phyloP scores from a whole-genome alignment of 2,797 vertebrate genomes.

The Premnoplex brunnescens region DNA sequence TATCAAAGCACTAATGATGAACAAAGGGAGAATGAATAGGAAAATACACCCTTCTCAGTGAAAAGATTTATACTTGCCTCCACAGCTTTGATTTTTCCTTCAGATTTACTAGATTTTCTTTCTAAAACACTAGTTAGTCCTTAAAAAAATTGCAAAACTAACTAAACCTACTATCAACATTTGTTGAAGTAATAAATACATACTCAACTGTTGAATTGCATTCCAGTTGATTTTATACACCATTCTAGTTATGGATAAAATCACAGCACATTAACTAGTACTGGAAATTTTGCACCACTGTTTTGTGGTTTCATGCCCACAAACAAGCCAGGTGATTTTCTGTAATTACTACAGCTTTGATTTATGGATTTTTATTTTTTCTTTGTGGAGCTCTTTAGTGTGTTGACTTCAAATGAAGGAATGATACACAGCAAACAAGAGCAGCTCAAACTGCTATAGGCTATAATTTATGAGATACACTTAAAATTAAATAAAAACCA shows the following conservation, averaged over 20 bases:
- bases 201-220: not conserved
- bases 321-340: not conserved
- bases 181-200: not conserved
- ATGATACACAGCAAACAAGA: not conserved
- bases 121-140: not conserved
- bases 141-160: not conserved
- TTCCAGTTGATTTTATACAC: not conserved
- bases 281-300: not conserved
- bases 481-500: not conserved
- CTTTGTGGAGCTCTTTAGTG: not conserved
- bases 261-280: not conserved
- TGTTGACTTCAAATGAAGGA: not conserved
- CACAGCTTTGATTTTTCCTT: not conserved
- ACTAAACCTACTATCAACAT: not conserved
- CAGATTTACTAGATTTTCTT: not conserved
- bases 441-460: not conserved
- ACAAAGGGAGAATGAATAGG: not conserved
- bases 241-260: not conserved
- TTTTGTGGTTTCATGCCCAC: not conserved
- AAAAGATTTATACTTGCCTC: not conserved
- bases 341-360: not conserved
- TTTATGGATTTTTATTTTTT: not conserved
- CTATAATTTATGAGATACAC: not conserved
- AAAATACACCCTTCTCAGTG: not conserved
- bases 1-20: not conserved